These are phyloP conservation scores for Drosophila kepulauana DNA, from an alignment of 1,140 invertebrate species.

Conservation along the genomic window DNA sequence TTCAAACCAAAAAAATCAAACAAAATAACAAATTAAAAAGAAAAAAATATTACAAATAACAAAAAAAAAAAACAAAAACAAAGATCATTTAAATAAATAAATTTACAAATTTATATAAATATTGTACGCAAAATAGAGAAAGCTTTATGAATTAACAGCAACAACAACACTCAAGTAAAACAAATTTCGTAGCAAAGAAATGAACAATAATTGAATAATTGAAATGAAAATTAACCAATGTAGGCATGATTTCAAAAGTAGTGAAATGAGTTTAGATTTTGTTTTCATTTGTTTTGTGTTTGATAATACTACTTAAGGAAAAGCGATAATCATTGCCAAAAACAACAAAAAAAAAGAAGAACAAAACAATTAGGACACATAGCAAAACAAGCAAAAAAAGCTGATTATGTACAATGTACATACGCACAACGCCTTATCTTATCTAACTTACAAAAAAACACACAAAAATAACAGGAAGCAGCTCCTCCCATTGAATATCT, in stretches of 20 bases:
- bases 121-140: constrained; percentile 69
- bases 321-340: constrained; percentile 61
- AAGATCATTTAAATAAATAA: constrained; percentile 35
- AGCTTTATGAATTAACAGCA: constrained; percentile 60
- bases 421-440: constrained; percentile 59
- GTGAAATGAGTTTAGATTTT: constrained; percentile 28
- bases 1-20: constrained; percentile 66
- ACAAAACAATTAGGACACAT: constrained; percentile 35
- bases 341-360: neutral
- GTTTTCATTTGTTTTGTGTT: neutral
- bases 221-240: constrained; percentile 30
- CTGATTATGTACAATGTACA: constrained; percentile 47
- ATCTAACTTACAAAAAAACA: constrained; percentile 37
- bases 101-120: constrained; percentile 64
- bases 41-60: constrained; percentile 16
- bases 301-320: constrained; percentile 27
- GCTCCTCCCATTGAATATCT: constrained; percentile 16
- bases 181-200: constrained; percentile 31
- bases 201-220: constrained; percentile 29
- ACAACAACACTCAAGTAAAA: constrained; percentile 12
- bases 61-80: constrained; percentile 28
- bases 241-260: constrained; percentile 45
- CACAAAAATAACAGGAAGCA: constrained; percentile 32
- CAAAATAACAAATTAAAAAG: constrained; percentile 24
- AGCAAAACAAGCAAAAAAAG: constrained; percentile 19